These are phyloP conservation scores for Genyomyrus donnyi DNA, from an alignment of 2,113 vertebrate species.

Conservation along the genomic window DNA sequence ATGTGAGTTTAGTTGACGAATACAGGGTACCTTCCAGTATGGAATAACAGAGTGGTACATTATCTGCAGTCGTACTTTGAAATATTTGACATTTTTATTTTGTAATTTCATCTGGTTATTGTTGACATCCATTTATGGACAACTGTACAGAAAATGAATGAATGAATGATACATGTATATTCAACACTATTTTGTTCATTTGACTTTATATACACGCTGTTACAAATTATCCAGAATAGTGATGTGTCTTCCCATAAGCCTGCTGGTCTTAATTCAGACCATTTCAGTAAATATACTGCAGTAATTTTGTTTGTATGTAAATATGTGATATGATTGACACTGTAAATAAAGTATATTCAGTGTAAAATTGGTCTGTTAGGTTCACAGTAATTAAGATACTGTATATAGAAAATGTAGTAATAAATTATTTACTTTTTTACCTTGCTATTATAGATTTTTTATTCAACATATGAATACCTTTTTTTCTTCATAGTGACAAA, in stretches of 20 bases:
- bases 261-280: not conserved
- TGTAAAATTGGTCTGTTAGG: slow-evolving; percentile 1
- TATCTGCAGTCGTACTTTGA: not conserved
- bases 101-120: not conserved
- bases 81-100: not conserved
- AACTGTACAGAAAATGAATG: not conserved
- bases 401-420: slow-evolving; percentile 11
- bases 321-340: slow-evolving; percentile 8
- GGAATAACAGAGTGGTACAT: not conserved
- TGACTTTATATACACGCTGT: not conserved
- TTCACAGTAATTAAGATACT: slow-evolving; percentile 14
- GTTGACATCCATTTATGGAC: not conserved
- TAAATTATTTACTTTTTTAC: slow-evolving; percentile 6
- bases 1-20: not conserved
- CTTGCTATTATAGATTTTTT: not conserved
- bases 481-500: not conserved
- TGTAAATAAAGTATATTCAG: slow-evolving; percentile 19
- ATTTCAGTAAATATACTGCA: not conserved
- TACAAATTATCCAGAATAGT: not conserved
- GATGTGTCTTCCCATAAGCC: not conserved
- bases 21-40: not conserved
- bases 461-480: not conserved
- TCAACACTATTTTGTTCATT: not conserved
- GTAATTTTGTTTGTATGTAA: slow-evolving; percentile 9
- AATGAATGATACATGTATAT: not conserved